Conservation (phyloP, 2,888 invertebrate genomes). For the Dusona sp. region DNA sequence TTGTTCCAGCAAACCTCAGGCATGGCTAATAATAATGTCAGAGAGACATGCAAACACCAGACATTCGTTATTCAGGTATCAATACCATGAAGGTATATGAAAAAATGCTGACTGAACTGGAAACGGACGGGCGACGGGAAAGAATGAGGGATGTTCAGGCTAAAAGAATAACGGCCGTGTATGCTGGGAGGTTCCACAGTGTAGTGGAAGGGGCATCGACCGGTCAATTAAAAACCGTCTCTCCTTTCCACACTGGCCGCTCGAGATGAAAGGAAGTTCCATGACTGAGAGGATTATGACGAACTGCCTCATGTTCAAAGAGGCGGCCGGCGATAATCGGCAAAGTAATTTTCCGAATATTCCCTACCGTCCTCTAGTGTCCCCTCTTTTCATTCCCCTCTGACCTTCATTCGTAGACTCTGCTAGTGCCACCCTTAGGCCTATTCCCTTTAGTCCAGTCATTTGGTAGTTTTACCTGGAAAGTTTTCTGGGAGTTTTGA, state of each 20-base stretch:
- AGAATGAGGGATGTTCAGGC: conserved; percentile 32
- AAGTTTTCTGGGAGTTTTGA: conserved; percentile 6
- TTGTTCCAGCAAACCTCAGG: not conserved
- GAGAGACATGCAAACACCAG: conserved; percentile 19
- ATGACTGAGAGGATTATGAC: conserved; percentile 74
- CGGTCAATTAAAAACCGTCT: conserved; percentile 65
- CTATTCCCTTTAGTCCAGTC: conserved; percentile 20
- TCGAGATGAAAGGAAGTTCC: conserved; percentile 70
- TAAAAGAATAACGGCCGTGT: conserved; percentile 47
- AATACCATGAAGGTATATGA: conserved; percentile 14
- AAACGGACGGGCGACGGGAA: conserved; percentile 34
- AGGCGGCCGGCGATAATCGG: conserved; percentile 72
- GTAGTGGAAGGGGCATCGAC: not conserved
- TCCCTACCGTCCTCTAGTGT: conserved; percentile 43
- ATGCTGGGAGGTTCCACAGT: not conserved
- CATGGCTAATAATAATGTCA: conserved; percentile 16
- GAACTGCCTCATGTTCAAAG: conserved; percentile 70
- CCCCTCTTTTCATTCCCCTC: not conserved
- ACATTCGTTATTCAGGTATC: conserved; percentile 1
- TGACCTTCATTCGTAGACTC: not conserved
- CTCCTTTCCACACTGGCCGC: conserved; percentile 58
- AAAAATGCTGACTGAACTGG: conserved; percentile 35
- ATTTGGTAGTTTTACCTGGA: conserved; percentile 9
- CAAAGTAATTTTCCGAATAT: conserved; percentile 74
- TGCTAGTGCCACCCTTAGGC: not conserved